A percentile compares a stretch with the other conserved stretches of the same genome.
phyloP scores from a whole-genome alignment of 2,888 invertebrate genomes.

The Miltochrista miniata region DNA sequence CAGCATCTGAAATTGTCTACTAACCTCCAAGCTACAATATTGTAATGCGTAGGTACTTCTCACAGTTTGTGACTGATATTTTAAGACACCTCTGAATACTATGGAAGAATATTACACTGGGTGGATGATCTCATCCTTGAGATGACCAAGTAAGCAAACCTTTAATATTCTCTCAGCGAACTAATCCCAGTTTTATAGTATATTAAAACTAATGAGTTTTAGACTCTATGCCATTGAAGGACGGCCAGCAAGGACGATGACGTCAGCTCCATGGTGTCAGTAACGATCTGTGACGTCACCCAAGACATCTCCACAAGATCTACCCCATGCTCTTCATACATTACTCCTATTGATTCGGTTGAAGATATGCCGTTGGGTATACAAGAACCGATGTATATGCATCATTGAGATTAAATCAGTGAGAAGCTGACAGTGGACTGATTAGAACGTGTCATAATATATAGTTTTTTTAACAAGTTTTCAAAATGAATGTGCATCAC shows the following conservation, averaged over 20 bases:
- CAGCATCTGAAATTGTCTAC: too few relatives aligned
- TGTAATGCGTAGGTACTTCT: too few relatives aligned
- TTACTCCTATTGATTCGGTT: slow-evolving; percentile 53
- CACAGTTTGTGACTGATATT: too few relatives aligned
- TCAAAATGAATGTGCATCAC: slow-evolving; percentile 69
- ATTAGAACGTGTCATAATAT: slow-evolving; percentile 59
- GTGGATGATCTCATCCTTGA: slow-evolving; percentile 9
- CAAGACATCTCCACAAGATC: slow-evolving; percentile 60
- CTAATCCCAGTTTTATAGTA: slow-evolving; percentile 42
- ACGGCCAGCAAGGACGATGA: slow-evolving; percentile 60
- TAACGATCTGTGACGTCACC: slow-evolving; percentile 76
- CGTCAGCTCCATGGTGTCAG: slow-evolving; percentile 65
- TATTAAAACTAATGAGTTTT: slow-evolving; percentile 44
- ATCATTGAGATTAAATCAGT: slow-evolving; percentile 60
- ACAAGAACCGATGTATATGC: slow-evolving; percentile 49
- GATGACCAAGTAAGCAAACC: neutral
- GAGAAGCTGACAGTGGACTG: slow-evolving; percentile 47
- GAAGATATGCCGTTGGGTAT: slow-evolving; percentile 42
- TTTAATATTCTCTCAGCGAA: slow-evolving; percentile 29
- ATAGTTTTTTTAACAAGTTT: slow-evolving; percentile 24
- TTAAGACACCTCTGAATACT: too few relatives aligned
- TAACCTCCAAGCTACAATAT: too few relatives aligned
- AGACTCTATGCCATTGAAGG: slow-evolving; percentile 45
- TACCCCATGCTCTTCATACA: slow-evolving; percentile 52
- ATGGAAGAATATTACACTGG: too few relatives aligned